Evolutionary conservation across 2,888 invertebrate genomes (phyloP).

Genomic region (Endomychus coccineus): DNA sequence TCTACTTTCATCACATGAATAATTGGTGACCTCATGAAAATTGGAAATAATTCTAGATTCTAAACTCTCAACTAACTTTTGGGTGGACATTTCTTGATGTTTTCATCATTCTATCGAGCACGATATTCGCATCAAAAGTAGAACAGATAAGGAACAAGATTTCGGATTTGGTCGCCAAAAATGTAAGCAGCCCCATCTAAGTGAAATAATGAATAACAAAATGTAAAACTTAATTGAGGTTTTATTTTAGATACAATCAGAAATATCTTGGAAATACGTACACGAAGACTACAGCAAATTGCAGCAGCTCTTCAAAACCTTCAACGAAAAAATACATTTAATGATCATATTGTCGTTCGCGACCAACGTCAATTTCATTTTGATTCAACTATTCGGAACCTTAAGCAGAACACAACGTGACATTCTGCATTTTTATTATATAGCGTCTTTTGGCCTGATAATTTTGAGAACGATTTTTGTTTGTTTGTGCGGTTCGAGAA

Average conservation of each 20-base stretch:
- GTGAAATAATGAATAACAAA: too few species aligned
- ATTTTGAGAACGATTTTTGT: conserved; percentile 30
- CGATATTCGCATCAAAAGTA: conserved; percentile 47
- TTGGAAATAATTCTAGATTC: too few species aligned
- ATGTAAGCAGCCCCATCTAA: too few species aligned
- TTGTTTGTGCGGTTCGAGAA: conserved; percentile 49
- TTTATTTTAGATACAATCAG: conserved; percentile 5
- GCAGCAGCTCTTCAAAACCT: conserved; percentile 7
- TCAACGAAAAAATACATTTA: conserved; percentile 8
- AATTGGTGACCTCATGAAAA: too few species aligned
- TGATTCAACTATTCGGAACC: conserved; percentile 17
- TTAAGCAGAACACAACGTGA: conserved; percentile 33
- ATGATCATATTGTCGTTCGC: conserved; percentile 14
- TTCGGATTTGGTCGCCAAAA: conserved; percentile 1
- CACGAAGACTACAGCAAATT: conserved; percentile 15
- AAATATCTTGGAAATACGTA: conserved; percentile 10
- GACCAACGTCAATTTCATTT: conserved; percentile 15
- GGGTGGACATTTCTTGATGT: conserved; percentile 65
- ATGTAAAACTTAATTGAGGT: too few species aligned
- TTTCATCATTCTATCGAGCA: conserved; percentile 60
- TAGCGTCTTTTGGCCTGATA: conserved; percentile 16
- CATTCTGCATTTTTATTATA: conserved; percentile 11
- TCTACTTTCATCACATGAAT: too few species aligned
- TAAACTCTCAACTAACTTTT: conserved; percentile 53
- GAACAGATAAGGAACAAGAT: conserved; percentile 7